Conservation (phyloP, 35 echinoderm and acorn worm species). For the Acanthaster planci region DNA sequence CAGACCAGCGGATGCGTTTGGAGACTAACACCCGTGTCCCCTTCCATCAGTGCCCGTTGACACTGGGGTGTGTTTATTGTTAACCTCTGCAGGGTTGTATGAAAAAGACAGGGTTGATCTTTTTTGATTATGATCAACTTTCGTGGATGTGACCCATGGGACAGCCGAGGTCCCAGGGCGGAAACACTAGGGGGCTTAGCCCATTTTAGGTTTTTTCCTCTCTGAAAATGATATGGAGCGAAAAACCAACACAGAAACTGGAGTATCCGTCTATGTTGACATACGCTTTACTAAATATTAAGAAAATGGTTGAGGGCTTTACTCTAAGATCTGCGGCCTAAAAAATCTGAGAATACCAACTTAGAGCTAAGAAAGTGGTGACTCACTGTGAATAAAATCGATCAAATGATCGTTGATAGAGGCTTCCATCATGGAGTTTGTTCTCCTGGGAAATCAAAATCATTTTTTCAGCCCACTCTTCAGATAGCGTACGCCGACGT, state of each 20-base stretch:
- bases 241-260: constrained; percentile 1
- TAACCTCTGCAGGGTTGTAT: background rate
- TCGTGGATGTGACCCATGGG: background rate
- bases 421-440: too few relatives aligned
- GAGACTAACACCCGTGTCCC: background rate
- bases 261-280: constrained; percentile 5
- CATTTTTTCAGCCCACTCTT: too few relatives aligned
- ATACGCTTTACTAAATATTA: too few relatives aligned
- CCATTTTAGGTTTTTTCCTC: background rate
- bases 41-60: background rate
- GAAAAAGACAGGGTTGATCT: background rate
- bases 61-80: background rate
- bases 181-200: background rate
- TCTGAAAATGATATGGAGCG: background rate
- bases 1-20: background rate
- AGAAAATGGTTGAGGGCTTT: too few relatives aligned
- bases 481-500: too few relatives aligned
- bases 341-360: too few relatives aligned
- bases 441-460: too few relatives aligned
- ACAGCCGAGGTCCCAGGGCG: background rate
- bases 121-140: constrained; percentile 1
- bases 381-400: too few relatives aligned
- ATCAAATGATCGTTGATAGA: too few relatives aligned
- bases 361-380: too few relatives aligned
- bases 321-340: too few relatives aligned